Evolutionary conservation across 2,797 vertebrate genomes (phyloP), one percentile per base, ranked within the genome.

Genomic region (Poeciliopsis presidionis): DNA sequence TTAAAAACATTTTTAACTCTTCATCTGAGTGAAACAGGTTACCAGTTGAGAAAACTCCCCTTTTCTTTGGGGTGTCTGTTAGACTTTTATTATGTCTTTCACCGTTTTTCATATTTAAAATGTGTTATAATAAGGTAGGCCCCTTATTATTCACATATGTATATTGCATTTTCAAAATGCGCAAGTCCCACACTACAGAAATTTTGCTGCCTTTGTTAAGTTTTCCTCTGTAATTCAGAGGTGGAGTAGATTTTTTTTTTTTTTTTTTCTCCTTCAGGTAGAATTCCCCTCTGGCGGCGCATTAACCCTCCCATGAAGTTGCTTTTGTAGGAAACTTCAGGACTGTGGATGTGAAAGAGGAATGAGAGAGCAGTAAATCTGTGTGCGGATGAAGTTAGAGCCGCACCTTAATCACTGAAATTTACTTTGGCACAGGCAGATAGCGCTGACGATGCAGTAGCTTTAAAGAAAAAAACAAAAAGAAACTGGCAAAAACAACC

Each of bases 211-310:
- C 16, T 16, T 70, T 16, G 22, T 41, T 2, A 7, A 67, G 67
- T 76, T 73, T 69, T 72, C 16, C 4, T 51, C 51, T 73, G 74
- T 45, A 36, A 75, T 49, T 30, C 13, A 0, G 82, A 76, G 87
- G 88, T 78, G 85, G 81, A 86, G 77, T 84, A 75, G 41, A 36
- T 69, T 67, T 2, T 22, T 41, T 53, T 51, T 2, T n/a, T n/a
- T 41, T 76, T 45, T 57, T 80, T 76, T 69, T 78, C 47, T 76
- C 74, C 28, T 14, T 28, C n/a, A 39, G 9, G 43, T 18, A 85
- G 46, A 82, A 80, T 80, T 82, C 33, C 77, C 86, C 84, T 84
- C 73, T 43, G 74, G 87, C 83, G 55, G 70, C 70, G 51, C 81
- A 74, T 30, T 70, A 76, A 69, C 84, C 80, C 83, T 74, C 86